Evolutionary conservation across 1,140 invertebrate genomes (phyloP).

Genomic region (Neocloeon triangulifer): DNA sequence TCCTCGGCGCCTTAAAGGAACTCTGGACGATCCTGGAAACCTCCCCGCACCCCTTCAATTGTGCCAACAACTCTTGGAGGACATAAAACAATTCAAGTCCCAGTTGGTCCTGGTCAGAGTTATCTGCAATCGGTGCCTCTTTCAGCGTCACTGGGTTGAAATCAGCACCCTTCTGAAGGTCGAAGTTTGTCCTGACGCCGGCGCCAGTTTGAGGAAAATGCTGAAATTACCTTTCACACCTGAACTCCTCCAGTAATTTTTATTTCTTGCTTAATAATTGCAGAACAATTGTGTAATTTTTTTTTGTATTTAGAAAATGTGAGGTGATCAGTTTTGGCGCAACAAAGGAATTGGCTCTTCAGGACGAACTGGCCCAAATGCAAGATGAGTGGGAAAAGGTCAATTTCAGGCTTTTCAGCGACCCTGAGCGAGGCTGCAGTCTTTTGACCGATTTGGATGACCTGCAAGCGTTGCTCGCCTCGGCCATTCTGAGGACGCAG

Average conservation of each 20-base stretch:
- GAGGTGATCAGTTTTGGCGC: constrained; percentile 74
- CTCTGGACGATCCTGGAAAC: constrained; percentile 50
- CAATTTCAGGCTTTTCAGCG: constrained; percentile 26
- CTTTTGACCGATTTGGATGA: constrained; percentile 61
- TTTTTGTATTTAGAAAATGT: constrained; percentile 18
- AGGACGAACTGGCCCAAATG: constrained; percentile 62
- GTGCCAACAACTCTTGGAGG: constrained; percentile 38
- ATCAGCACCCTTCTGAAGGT: constrained; percentile 65
- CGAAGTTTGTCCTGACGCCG: constrained; percentile 64
- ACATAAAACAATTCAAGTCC: constrained; percentile 59
- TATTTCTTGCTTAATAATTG: constrained; percentile 3
- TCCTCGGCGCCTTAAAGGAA: constrained; percentile 31
- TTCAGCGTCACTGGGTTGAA: constrained; percentile 76
- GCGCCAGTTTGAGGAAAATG: constrained; percentile 62
- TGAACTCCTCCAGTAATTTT: constrained; percentile 52
- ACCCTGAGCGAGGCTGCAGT: constrained; percentile 42
- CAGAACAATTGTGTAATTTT: constrained; percentile 7
- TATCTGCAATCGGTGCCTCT: constrained; percentile 71
- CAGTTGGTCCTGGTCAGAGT: constrained; percentile 57
- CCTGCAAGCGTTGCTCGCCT: constrained; percentile 64
- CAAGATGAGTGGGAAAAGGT: constrained; percentile 63
- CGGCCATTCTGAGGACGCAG: constrained; percentile 72
- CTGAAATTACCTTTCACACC: constrained; percentile 48
- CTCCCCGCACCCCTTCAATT: constrained; percentile 56
- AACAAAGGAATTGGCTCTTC: constrained; percentile 61